Conservation (phyloP, 2,113 vertebrate species). For the Lophura nycthemera region DNA sequence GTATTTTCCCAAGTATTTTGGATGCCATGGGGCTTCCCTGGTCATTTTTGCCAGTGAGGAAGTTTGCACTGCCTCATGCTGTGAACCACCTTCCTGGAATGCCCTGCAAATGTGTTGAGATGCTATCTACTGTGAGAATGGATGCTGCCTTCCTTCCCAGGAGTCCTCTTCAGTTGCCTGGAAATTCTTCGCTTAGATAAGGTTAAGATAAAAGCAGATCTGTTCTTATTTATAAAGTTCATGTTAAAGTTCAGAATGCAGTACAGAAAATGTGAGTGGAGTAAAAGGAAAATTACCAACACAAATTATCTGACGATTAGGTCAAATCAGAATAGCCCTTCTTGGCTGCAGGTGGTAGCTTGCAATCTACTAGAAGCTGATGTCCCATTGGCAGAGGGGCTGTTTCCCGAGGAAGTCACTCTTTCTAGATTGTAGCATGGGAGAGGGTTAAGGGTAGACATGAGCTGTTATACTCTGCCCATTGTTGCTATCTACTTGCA, state of each 20-base stretch:
- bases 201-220: neutral
- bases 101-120: neutral
- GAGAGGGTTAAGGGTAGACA: neutral
- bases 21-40: neutral
- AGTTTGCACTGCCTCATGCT: neutral
- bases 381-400: neutral
- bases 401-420: neutral
- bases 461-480: neutral
- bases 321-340: neutral
- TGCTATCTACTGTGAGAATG: neutral
- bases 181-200: neutral
- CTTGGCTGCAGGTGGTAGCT: neutral
- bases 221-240: neutral
- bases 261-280: neutral
- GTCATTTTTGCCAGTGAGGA: neutral
- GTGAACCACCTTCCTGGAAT: neutral
- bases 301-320: neutral
- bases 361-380: neutral
- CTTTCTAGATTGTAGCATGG: neutral
- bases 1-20: slow-evolving; percentile 9
- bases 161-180: neutral
- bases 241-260: neutral
- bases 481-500: neutral
- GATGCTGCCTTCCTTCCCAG: neutral
- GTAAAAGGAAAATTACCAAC: neutral